phyloP scores from a whole-genome alignment of 2,113 vertebrate genomes.

The Caracal caracal region DNA sequence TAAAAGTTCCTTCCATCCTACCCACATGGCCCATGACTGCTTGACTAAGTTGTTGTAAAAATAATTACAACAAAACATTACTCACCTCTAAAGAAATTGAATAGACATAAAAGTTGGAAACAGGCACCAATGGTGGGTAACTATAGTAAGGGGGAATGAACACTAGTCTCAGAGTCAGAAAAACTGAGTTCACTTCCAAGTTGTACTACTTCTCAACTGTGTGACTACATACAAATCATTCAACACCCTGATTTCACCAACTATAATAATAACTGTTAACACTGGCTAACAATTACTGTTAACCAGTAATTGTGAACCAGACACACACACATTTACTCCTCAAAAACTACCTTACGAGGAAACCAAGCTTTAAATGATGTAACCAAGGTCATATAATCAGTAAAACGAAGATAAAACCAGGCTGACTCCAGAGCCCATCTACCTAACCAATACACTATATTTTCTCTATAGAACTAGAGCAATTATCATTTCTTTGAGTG shows the following conservation, averaged over 20 bases:
- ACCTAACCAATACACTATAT: background rate
- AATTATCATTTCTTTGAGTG: background rate
- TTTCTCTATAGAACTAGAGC: background rate
- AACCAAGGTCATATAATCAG: background rate
- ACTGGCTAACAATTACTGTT: background rate
- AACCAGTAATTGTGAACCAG: background rate
- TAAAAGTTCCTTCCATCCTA: background rate
- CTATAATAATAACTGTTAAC: background rate
- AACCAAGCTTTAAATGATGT: background rate
- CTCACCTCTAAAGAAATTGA: conserved; percentile 15
- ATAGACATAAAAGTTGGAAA: background rate
- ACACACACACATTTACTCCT: background rate
- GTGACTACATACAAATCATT: background rate
- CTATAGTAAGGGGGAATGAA: fast-evolving
- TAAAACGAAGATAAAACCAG: conserved; percentile 17
- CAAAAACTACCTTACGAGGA: background rate
- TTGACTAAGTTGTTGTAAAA: background rate
- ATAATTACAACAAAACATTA: background rate
- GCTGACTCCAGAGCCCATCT: background rate
- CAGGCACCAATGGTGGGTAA: background rate
- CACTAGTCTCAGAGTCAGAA: background rate
- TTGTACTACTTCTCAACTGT: background rate
- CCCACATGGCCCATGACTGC: background rate
- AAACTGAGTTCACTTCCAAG: background rate
- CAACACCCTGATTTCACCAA: background rate